These are phyloP conservation scores for Lycophotia porphyrea DNA, from an alignment of 2,888 invertebrate genomes.

Conservation along the genomic window DNA sequence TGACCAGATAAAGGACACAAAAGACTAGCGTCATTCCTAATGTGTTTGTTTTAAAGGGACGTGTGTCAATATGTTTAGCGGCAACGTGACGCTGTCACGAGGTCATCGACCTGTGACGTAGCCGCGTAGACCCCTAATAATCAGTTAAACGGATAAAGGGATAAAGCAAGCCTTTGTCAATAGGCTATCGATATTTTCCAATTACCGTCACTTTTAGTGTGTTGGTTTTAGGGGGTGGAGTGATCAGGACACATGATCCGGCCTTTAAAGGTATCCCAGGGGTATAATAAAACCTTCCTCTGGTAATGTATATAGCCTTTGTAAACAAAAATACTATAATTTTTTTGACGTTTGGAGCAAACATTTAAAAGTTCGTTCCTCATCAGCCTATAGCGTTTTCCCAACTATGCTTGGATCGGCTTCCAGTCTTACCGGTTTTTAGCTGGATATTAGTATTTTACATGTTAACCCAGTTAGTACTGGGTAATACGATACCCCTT, in stretches of 20 bases:
- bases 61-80: constrained; percentile 75
- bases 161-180: constrained; percentile 70
- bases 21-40: constrained; percentile 55
- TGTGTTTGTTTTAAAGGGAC: constrained; percentile 72
- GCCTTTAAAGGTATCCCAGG: constrained; percentile 52
- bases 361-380: constrained; percentile 3
- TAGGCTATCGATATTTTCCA: constrained; percentile 70
- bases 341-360: not conserved
- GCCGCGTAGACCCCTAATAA: constrained; percentile 60
- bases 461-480: no score
- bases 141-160: constrained; percentile 68
- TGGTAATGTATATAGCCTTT: not conserved
- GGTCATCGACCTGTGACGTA: constrained; percentile 63
- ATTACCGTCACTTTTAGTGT: constrained; percentile 63
- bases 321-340: constrained; percentile 2
- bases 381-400: not conserved
- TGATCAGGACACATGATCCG: constrained; percentile 40
- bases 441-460: not conserved
- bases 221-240: constrained; percentile 44
- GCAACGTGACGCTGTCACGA: constrained; percentile 60
- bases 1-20: constrained; percentile 53
- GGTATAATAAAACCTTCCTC: constrained; percentile 22
- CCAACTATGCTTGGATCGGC: no score
- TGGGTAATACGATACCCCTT: no score
- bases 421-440: not conserved